Percentiles rank a stretch among this genome's conserved stretches.
These are phyloP conservation scores for Rhea pennata DNA, from an alignment of 2,113 vertebrate genomes.

Conservation along the genomic window DNA sequence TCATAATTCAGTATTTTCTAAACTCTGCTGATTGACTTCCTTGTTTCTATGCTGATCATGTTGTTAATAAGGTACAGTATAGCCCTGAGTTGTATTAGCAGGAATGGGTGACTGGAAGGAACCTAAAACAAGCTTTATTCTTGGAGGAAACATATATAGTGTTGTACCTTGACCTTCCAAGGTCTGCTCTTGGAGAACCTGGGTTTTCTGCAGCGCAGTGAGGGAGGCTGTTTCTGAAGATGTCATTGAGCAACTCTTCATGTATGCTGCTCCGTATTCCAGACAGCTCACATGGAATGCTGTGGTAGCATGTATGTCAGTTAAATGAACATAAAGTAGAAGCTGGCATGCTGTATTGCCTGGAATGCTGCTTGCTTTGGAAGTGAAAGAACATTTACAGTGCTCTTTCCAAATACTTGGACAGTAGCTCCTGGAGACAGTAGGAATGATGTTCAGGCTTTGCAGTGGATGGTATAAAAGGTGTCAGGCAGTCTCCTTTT, in stretches of 20 bases:
- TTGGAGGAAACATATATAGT: accelerated
- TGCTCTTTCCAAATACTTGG: accelerated
- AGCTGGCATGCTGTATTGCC: background rate
- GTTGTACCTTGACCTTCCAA: accelerated
- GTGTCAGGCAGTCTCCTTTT: background rate
- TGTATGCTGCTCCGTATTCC: background rate
- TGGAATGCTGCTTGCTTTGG: background rate
- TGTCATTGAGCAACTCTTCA: background rate
- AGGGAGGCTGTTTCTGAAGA: constrained; percentile 12
- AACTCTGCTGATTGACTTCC: background rate
- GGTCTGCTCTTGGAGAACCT: background rate
- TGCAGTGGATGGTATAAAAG: accelerated
- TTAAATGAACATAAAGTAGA: background rate
- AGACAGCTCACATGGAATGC: background rate
- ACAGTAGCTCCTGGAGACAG: accelerated
- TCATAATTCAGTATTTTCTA: accelerated
- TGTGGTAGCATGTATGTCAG: accelerated
- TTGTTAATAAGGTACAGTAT: accelerated
- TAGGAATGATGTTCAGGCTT: accelerated
- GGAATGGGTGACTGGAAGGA: background rate
- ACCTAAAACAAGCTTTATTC: accelerated
- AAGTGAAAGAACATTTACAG: accelerated
- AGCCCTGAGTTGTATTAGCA: background rate
- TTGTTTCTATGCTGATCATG: background rate
- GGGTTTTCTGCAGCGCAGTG: background rate